Base-by-base conservation (phyloP, 2,113 vertebrate genomes). In the Scomber japonicus region DNA sequence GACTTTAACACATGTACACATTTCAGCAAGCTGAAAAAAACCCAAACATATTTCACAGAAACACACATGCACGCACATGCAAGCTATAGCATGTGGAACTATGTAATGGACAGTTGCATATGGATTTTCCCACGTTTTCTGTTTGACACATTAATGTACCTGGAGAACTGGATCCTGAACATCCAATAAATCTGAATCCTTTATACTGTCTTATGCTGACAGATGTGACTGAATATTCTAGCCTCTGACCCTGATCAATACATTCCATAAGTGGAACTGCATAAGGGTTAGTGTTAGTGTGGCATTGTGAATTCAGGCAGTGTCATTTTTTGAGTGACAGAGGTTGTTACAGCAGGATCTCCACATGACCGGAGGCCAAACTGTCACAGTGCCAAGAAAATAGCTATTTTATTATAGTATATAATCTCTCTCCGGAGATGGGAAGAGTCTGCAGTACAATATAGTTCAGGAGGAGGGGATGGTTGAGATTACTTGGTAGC, bases 351-450 rank as follows among this genome's bases (percentile, higher is more conserved):
- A 74, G 64, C 45, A 56, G 61, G 83, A 82, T 69, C 82, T 51
- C 27, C 16, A 35, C 21, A 71, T 66, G 66, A 63, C 70, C 81
- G 60, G 53, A 65, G 79, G 66, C 81, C 69, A 81, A 84, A 88
- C 73, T 40, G 50, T 53, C 69, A 68, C 64, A 14, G 11, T 66
- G 53, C 60, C 83, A 69, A 76, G 44, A 79, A 83, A 63, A 65
- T 17, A 19, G 3, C 40, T 59, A 14, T 71, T 77, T 64, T 11
- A 78, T 64, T 56, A 24, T 24, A n/a, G 31, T 40, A 51, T 50
- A 40, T 78, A 44, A 65, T 55, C n/a, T 40, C 9, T 55, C 49
- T 31, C 46, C 10, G 21, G 65, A 19, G 66, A 62, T 56, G 45
- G 64, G 44, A 68, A 60, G 54, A 78, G 31, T 77, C 71, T 74